A percentile compares a stretch with the other conserved stretches of the same genome.
These are phyloP conservation scores for Otus scops DNA, from an alignment of 2,797 vertebrate species.

Conservation along the genomic window DNA sequence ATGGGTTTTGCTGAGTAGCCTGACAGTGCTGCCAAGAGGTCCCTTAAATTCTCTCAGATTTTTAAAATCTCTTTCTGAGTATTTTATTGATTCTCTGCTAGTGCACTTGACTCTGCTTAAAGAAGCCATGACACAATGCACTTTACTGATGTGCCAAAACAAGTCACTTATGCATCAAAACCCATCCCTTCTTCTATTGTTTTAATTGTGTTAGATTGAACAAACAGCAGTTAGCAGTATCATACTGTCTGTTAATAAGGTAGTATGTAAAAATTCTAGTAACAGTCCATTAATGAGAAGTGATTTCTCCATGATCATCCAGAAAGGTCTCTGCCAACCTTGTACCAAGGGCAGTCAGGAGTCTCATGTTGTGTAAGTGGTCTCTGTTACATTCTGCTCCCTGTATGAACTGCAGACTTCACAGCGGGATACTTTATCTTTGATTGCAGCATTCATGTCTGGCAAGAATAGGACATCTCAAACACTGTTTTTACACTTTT, in stretches of 20 bases:
- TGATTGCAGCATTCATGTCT: conserved; percentile 37
- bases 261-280: background rate
- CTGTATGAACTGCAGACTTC: background rate
- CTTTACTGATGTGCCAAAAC: background rate
- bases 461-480: conserved; percentile 36
- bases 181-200: background rate
- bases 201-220: background rate
- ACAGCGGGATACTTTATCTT: conserved; percentile 18
- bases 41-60: background rate
- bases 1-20: background rate
- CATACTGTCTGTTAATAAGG: background rate
- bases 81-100: background rate
- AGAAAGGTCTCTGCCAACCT: conserved; percentile 11
- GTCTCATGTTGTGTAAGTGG: conserved; percentile 21
- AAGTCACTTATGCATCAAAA: background rate
- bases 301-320: background rate
- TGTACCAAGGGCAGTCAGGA: conserved; percentile 32
- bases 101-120: background rate
- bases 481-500: conserved; percentile 35
- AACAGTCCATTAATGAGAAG: background rate
- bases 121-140: background rate
- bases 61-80: background rate
- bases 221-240: background rate
- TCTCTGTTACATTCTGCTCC: conserved; percentile 1
- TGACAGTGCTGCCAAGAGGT: background rate